Conservation (phyloP, 1,140 invertebrate species). For the Zaprionus gabonicus region DNA sequence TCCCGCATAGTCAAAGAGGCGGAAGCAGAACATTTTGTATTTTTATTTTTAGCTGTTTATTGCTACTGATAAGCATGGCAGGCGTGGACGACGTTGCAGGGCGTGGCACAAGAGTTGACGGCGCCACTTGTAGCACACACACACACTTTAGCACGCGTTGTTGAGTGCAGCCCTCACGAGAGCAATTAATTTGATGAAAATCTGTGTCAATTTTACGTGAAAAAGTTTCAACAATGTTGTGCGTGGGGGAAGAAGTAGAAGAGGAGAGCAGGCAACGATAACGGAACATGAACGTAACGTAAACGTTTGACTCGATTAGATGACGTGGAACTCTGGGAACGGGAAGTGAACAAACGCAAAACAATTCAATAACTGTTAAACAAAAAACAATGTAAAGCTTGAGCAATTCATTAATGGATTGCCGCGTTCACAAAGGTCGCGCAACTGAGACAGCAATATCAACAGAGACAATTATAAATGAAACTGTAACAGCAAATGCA, state of each 20-base stretch:
- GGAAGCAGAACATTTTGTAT: slow-evolving; percentile 37
- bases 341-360: background rate
- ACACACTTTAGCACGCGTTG: slow-evolving; percentile 72
- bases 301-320: slow-evolving; percentile 38
- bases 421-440: slow-evolving; percentile 60
- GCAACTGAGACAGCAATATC: slow-evolving; percentile 19
- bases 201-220: slow-evolving; percentile 69
- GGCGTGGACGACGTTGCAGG: slow-evolving; percentile 4
- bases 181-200: slow-evolving; percentile 80
- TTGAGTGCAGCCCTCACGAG: slow-evolving; percentile 59
- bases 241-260: background rate
- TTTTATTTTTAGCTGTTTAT: slow-evolving; percentile 64
- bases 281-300: slow-evolving; percentile 40
- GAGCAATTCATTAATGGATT: slow-evolving; percentile 72
- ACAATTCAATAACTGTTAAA: slow-evolving; percentile 27
- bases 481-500: slow-evolving; percentile 74
- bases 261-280: slow-evolving; percentile 27
- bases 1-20: slow-evolving; percentile 32
- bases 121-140: slow-evolving; percentile 64
- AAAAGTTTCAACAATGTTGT: slow-evolving; percentile 25
- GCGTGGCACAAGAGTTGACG: slow-evolving; percentile 51
- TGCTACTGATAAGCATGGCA: slow-evolving; percentile 69
- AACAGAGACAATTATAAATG: slow-evolving; percentile 58
- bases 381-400: slow-evolving; percentile 18
- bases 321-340: background rate